Conservation (phyloP, 2,888 invertebrate species). For the Apamea monoglypha region DNA sequence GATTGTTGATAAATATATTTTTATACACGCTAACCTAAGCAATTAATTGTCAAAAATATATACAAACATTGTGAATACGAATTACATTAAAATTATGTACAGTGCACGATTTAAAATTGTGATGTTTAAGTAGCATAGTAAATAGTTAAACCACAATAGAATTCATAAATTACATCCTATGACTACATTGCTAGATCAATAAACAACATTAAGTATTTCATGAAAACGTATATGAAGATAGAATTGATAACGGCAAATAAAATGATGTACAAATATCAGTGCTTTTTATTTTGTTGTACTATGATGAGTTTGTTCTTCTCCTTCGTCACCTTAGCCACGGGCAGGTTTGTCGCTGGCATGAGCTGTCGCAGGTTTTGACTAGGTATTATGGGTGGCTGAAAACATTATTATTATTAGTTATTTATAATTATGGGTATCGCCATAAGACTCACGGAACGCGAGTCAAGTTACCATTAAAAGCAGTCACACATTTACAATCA, state of each 20-base stretch:
- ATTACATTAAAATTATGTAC: constrained; percentile 49
- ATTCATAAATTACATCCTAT: constrained; percentile 31
- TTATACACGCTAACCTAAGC: constrained; percentile 47
- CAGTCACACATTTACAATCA: neutral
- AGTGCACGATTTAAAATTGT: constrained; percentile 37
- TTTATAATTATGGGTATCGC: neutral
- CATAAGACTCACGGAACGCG: neutral
- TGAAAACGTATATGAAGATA: constrained; percentile 60
- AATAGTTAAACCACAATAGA: constrained; percentile 31
- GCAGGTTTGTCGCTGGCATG: constrained; percentile 91
- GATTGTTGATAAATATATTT: constrained; percentile 59
- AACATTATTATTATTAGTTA: constrained; percentile 34
- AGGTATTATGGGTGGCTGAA: constrained; percentile 90
- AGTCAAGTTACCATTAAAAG: too few species aligned
- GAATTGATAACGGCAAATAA: constrained; percentile 67
- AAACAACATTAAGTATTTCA: constrained; percentile 48
- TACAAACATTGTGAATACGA: constrained; percentile 51
- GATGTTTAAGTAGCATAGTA: constrained; percentile 29
- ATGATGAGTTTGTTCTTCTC: constrained; percentile 96
- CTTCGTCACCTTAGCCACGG: constrained; percentile 95
- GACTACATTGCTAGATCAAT: constrained; percentile 46
- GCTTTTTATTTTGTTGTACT: constrained; percentile 91
- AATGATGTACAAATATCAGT: constrained; percentile 77
- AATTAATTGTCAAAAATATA: constrained; percentile 57
- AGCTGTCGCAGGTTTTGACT: constrained; percentile 93